Evolutionary conservation across 2,797 vertebrate genomes (phyloP).

Genomic region (Perodicticus potto): DNA sequence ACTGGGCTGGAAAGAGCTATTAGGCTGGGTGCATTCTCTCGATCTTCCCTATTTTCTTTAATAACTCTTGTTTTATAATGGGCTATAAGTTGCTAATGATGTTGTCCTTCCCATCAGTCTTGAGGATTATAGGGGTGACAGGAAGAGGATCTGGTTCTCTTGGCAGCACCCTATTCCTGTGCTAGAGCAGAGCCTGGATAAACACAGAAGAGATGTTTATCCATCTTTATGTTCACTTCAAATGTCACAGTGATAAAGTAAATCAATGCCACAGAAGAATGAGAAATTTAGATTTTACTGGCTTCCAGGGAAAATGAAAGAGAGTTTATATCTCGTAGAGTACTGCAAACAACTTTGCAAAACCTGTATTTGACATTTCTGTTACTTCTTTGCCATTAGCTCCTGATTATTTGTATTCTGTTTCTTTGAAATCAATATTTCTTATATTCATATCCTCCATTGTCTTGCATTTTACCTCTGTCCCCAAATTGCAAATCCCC

Average conservation of each 20-base stretch:
- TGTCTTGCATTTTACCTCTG: constrained; percentile 42
- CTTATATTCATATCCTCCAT: not conserved
- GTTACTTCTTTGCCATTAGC: not conserved
- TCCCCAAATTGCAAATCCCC: not conserved
- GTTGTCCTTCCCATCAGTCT: not conserved
- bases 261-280: not conserved
- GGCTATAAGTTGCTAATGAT: not conserved
- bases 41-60: not conserved
- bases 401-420: not conserved
- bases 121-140: not conserved
- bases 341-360: constrained; percentile 8
- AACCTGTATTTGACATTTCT: not conserved
- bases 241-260: constrained; percentile 7
- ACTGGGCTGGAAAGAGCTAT: not conserved
- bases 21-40: not conserved
- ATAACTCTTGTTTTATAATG: not conserved
- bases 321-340: not conserved
- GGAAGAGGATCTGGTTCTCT: not conserved
- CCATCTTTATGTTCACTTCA: not conserved
- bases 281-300: not conserved
- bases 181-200: not conserved
- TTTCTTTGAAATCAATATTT: constrained; percentile 34
- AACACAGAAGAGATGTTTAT: not conserved
- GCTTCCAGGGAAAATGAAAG: not conserved
- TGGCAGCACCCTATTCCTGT: not conserved